Conservation (phyloP, 1,140 invertebrate genomes). For the Frieseomelitta varia region DNA sequence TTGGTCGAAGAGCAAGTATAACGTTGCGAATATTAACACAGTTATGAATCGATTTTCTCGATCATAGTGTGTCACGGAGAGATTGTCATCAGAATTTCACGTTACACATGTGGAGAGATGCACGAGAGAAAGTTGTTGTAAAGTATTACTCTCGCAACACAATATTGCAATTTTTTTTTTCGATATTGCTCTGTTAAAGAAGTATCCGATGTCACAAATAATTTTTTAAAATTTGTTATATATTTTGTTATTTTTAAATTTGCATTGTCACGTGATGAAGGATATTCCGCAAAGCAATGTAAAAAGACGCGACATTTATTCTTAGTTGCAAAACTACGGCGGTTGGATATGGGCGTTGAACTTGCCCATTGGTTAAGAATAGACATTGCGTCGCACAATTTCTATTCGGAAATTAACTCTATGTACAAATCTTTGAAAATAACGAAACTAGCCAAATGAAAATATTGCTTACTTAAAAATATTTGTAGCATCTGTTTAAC, state of each 20-base stretch:
- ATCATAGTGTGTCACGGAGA: background rate
- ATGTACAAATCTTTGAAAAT: background rate
- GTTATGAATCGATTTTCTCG: background rate
- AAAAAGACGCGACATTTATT: slow-evolving; percentile 31
- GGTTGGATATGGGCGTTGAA: slow-evolving; percentile 42
- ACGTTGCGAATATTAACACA: background rate
- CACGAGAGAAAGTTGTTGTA: slow-evolving; percentile 15
- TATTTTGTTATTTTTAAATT: background rate
- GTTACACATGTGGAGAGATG: background rate
- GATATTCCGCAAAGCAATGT: background rate
- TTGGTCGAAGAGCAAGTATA: too few species aligned
- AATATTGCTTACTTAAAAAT: background rate
- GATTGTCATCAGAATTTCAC: slow-evolving; percentile 12
- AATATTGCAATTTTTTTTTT: background rate
- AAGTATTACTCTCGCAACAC: background rate
- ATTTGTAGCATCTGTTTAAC: background rate
- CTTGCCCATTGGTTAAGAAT: slow-evolving; percentile 45
- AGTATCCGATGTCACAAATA: background rate
- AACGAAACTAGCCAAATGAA: background rate
- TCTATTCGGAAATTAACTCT: slow-evolving; percentile 5
- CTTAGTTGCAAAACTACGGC: slow-evolving; percentile 37
- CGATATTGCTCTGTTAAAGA: background rate
- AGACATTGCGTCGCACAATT: slow-evolving; percentile 16
- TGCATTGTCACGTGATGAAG: background rate
- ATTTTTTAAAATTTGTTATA: background rate